These are phyloP conservation scores for Hymenopus coronatus DNA, from an alignment of 2,888 invertebrate species.

Conservation along the genomic window DNA sequence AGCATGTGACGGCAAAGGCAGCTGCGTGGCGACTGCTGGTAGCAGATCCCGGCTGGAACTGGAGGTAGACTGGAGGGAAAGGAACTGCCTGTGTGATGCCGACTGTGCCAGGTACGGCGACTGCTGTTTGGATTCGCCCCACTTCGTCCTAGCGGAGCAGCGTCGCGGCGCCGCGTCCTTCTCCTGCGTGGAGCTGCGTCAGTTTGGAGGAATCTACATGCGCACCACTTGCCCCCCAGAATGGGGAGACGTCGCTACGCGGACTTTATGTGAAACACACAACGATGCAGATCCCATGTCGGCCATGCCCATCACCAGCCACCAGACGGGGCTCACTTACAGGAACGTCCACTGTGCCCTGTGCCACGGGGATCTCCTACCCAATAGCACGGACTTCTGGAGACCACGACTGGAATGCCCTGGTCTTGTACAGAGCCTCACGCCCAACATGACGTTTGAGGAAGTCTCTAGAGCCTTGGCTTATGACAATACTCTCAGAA, in stretches of 20 bases:
- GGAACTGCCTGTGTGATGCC: constrained; percentile 49
- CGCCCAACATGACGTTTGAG: neutral
- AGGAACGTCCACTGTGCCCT: constrained; percentile 47
- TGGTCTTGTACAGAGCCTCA: constrained; percentile 31
- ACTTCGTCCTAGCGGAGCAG: constrained; percentile 39
- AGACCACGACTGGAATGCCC: constrained; percentile 46
- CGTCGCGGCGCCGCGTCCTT: constrained; percentile 41
- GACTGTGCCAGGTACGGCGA: constrained; percentile 48
- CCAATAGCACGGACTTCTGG: constrained; percentile 43
- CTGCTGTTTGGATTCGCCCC: constrained; percentile 47
- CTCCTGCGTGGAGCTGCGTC: constrained; percentile 44
- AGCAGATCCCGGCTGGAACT: constrained; percentile 37
- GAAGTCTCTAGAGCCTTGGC: constrained; percentile 9
- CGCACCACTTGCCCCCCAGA: constrained; percentile 44
- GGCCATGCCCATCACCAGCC: constrained; percentile 44
- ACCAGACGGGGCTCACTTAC: constrained; percentile 42
- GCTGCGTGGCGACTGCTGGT: constrained; percentile 34
- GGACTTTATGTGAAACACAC: constrained; percentile 38
- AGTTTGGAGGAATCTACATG: constrained; percentile 48
- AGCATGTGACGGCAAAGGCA: constrained; percentile 39
- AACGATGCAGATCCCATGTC: constrained; percentile 41
- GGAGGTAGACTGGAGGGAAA: constrained; percentile 43
- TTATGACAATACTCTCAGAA: neutral
- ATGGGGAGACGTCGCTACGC: constrained; percentile 41
- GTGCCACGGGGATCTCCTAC: constrained; percentile 44